These are phyloP conservation scores for Apeltes quadracus DNA, from an alignment of 2,113 vertebrate genomes.

Conservation along the genomic window DNA sequence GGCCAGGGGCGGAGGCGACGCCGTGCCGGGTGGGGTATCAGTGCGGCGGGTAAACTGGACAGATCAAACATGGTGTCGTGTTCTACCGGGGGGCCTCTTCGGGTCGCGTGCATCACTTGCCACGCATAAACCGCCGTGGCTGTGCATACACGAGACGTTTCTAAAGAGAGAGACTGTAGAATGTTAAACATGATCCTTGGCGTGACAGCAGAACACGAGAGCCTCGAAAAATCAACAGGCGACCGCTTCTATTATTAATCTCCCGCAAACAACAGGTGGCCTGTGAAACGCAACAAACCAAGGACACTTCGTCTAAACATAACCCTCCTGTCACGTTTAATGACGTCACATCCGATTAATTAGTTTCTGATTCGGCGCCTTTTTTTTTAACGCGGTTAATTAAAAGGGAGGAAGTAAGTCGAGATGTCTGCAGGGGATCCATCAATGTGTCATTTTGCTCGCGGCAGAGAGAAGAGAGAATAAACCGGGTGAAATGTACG, in stretches of 20 bases:
- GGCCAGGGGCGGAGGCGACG: too few species aligned
- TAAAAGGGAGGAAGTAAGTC: neutral
- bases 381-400: constrained; percentile 32
- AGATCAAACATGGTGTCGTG: constrained; percentile 13
- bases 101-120: constrained; percentile 21
- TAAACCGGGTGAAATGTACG: neutral
- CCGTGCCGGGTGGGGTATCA: neutral
- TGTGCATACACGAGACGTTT: constrained; percentile 21
- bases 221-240: constrained; percentile 1
- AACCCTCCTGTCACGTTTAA: constrained; percentile 25
- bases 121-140: constrained; percentile 5
- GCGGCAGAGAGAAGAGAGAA: neutral
- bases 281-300: constrained; percentile 14
- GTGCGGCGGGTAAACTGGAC: neutral
- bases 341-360: constrained; percentile 35
- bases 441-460: neutral
- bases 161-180: neutral
- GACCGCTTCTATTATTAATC: constrained; percentile 37
- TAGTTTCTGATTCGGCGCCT: constrained; percentile 20
- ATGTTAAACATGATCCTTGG: neutral
- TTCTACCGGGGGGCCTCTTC: neutral
- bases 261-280: constrained; percentile 29
- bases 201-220: constrained; percentile 12
- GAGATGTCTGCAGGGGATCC: neutral
- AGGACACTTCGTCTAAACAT: constrained; percentile 36